Base-by-base conservation (phyloP, 1,140 invertebrate genomes). In the Eubasilissa regina region DNA sequence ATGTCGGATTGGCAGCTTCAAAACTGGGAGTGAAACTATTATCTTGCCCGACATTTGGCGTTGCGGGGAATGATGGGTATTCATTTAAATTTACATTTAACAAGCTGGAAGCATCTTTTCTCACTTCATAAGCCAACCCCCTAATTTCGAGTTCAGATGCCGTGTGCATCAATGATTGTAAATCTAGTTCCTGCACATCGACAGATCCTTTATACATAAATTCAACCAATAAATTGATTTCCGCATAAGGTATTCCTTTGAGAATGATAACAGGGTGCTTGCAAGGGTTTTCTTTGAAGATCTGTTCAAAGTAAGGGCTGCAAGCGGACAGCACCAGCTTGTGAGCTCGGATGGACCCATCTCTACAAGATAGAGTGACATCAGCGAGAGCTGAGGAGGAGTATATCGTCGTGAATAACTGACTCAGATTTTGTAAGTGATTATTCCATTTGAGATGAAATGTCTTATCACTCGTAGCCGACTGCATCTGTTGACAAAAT, bases 401-500 rank as follows among this genome's bases (percentile, higher is more conserved):
- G 84, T 94, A 92, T 76, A 94, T 90, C 51, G 90, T 91, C 70
- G 93, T 93, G 85, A 95, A 94, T 82, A 93, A 90, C 83, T 91
- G 91, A 81, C 93, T 92, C 80, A 94, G 86, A 85, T 94, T 94
- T 80, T 92, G 91, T 83, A 93, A 89, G 86, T 94, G 93, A 89
- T 94, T 94, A 88, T 94, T 94, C 92, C 94, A 94, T 82, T 92
- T 92, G 66, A 94, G 87, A 86, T 93, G 92, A 87, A 93, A 93
- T 83, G 92, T 92, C 85, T 93, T 92, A 68, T 92, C 91, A 78
- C 89, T 91, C 89, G 88, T 87, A 84, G 87, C 84, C 83, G 87
- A 85, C 88, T 89, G 89, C 88, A 89, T 89, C 89, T 89, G 87
- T 74, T 74, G 56, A 74, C 25, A 74, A 55, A 74, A 84, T 88